Conservation (phyloP, 2,797 vertebrate species). For the Myotis myotis region DNA sequence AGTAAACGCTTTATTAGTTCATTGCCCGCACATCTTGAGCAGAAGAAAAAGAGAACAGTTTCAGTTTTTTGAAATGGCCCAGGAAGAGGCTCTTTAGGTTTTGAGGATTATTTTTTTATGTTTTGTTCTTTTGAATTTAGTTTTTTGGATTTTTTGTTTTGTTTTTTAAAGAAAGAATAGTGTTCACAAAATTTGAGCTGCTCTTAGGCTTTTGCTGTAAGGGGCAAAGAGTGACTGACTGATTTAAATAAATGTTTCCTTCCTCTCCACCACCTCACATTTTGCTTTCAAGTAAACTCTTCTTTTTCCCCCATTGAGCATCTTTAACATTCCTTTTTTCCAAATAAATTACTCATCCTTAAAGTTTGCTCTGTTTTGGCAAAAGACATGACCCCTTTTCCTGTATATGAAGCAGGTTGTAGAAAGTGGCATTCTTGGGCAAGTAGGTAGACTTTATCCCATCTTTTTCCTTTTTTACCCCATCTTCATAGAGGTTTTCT, state of each 20-base stretch:
- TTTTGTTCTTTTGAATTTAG: conserved; percentile 50
- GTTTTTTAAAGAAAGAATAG: conserved; percentile 53
- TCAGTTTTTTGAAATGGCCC: conserved; percentile 74
- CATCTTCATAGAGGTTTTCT: background rate
- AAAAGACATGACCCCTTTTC: conserved; percentile 43
- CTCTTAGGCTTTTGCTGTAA: conserved; percentile 68
- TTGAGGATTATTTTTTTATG: background rate
- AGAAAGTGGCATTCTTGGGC: conserved; percentile 66
- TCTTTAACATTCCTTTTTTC: conserved; percentile 74
- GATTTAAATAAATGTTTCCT: conserved; percentile 73
- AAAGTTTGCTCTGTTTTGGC: conserved; percentile 59
- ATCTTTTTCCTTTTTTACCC: conserved; percentile 22
- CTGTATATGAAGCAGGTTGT: conserved; percentile 69
- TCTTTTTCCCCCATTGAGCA: conserved; percentile 62
- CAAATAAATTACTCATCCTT: conserved; percentile 72
- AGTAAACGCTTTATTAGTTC: conserved; percentile 58
- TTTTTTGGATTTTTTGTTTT: background rate
- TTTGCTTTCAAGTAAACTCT: conserved; percentile 68
- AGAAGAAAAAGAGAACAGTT: conserved; percentile 65
- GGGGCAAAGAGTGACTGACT: conserved; percentile 63
- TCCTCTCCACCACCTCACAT: conserved; percentile 69
- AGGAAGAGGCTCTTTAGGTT: conserved; percentile 67
- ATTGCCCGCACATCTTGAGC: conserved; percentile 62
- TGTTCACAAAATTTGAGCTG: conserved; percentile 70
- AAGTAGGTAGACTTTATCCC: conserved; percentile 49